phyloP scores from a whole-genome alignment of 2,797 vertebrate species.

The Enoplosus armatus region DNA sequence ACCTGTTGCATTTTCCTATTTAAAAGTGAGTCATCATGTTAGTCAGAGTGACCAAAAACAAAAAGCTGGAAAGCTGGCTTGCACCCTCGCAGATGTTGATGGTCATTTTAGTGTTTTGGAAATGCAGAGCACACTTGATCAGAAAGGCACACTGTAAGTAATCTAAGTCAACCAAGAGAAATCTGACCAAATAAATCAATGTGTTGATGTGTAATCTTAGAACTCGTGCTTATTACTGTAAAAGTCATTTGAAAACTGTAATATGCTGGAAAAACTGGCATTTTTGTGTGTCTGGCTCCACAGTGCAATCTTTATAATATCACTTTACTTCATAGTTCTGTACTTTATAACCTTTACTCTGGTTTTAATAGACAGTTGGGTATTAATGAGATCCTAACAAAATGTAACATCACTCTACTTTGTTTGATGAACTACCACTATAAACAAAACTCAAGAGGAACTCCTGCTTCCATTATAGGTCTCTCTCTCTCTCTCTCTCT shows the following conservation, averaged over 20 bases:
- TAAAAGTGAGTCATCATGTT: constrained; percentile 59
- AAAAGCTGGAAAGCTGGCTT: constrained; percentile 41
- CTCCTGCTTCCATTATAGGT: neutral
- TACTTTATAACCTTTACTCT: neutral
- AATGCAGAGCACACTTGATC: constrained; percentile 1
- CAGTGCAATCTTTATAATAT: neutral
- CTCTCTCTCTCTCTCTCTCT: neutral
- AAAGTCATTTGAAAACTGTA: neutral
- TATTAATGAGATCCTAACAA: neutral
- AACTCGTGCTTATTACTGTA: neutral
- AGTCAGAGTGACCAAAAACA: constrained; percentile 56
- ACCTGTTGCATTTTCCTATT: constrained; percentile 41
- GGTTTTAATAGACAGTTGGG: neutral
- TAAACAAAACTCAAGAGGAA: neutral
- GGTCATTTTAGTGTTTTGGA: constrained; percentile 15
- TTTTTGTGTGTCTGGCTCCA: neutral
- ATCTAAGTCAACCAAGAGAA: neutral
- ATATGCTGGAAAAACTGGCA: neutral
- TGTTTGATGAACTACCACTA: neutral
- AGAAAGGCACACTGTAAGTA: neutral
- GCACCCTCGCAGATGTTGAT: constrained; percentile 10
- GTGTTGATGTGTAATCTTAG: neutral
- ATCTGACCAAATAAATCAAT: constrained; percentile 4
- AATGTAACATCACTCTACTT: neutral
- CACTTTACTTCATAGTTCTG: neutral